phyloP scores from a whole-genome alignment of 2,888 invertebrate species.

The Tipula helvola region DNA sequence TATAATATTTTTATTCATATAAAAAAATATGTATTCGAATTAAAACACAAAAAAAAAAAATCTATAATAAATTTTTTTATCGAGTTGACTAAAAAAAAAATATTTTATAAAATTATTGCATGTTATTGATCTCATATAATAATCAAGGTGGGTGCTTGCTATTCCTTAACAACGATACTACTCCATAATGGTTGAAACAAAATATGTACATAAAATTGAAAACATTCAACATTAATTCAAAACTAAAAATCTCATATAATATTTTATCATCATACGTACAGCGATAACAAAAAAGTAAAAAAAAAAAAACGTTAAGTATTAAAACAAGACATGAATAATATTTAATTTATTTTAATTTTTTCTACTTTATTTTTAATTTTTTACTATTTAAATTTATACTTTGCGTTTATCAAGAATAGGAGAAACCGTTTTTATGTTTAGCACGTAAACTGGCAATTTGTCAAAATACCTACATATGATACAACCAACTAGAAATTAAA shows the following conservation, averaged over 20 bases:
- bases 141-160: not conserved
- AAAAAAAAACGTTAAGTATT: not conserved
- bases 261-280: not conserved
- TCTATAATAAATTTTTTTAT: not conserved
- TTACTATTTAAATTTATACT: conserved; percentile 4
- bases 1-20: not conserved
- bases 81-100: not conserved
- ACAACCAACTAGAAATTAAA: not conserved
- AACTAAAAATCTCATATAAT: not conserved
- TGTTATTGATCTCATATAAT: not conserved
- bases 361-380: not conserved
- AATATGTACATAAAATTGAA: not conserved
- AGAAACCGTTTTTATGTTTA: not conserved
- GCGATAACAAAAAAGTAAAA: not conserved
- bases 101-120: not conserved
- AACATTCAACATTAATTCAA: not conserved
- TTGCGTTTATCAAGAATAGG: not conserved
- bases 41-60: not conserved
- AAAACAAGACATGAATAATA: not conserved
- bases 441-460: conserved; percentile 14
- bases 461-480: conserved; percentile 10
- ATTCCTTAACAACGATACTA: not conserved
- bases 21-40: not conserved
- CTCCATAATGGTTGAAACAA: not conserved
- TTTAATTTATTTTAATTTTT: not conserved